These are phyloP conservation scores for Zaprionus africanus DNA, from an alignment of 1,140 invertebrate genomes.

Conservation along the genomic window DNA sequence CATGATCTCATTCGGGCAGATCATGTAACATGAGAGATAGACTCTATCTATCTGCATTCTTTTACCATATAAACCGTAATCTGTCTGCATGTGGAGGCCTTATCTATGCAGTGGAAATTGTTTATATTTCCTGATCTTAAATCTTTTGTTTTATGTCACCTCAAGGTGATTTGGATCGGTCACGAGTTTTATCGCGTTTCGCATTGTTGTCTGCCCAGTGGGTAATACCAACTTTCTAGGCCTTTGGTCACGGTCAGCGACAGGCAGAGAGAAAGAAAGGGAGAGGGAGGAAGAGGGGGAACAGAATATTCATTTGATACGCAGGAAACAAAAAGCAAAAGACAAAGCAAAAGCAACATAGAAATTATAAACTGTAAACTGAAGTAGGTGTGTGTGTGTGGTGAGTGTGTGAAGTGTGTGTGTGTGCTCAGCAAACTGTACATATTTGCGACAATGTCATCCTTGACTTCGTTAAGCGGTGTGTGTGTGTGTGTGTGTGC, in stretches of 20 bases:
- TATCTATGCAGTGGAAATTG: constrained; percentile 15
- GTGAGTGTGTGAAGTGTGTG: background rate
- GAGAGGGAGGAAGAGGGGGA: background rate
- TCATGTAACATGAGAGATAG: background rate
- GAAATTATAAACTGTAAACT: constrained; percentile 75
- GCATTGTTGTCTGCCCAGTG: constrained; percentile 18
- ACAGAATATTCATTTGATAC: constrained; percentile 42
- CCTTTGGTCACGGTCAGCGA: constrained; percentile 75
- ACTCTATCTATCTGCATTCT: background rate
- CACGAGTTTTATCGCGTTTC: background rate
- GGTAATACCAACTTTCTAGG: constrained; percentile 66
- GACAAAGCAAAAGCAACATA: constrained; percentile 53
- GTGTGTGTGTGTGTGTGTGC: constrained; percentile 23
- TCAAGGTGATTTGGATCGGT: constrained; percentile 18
- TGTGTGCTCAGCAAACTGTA: constrained; percentile 31
- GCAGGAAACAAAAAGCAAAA: constrained; percentile 36
- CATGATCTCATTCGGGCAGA: background rate
- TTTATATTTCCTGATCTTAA: constrained; percentile 37
- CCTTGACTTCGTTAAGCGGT: constrained; percentile 77
- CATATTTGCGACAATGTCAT: constrained; percentile 69
- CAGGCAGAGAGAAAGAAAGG: background rate
- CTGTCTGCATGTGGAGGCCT: background rate
- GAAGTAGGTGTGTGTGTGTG: constrained; percentile 17
- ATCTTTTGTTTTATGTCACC: constrained; percentile 22
- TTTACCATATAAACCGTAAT: background rate